Percentiles rank a stretch among this genome's conserved stretches.
Evolutionary conservation across 2,113 vertebrate species (phyloP).

Genomic region (Amblyopsis rosae): DNA sequence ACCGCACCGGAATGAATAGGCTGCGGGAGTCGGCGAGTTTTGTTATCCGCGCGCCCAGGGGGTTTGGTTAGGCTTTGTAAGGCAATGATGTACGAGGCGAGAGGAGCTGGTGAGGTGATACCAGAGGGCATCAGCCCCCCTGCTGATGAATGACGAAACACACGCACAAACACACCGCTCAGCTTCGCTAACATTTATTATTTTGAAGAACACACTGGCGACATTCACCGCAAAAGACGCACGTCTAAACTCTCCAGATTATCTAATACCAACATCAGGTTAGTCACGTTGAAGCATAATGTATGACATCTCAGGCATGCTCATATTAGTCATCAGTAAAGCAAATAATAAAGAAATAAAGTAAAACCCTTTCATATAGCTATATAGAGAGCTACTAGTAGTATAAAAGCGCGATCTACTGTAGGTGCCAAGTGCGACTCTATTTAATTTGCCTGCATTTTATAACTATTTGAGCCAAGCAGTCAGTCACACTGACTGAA

Average conservation of each 20-base stretch:
- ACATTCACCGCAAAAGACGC: no score
- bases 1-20: constrained; percentile 50
- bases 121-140: constrained; percentile 22
- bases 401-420: no score
- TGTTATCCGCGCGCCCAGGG: constrained; percentile 51
- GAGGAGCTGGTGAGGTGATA: constrained; percentile 36
- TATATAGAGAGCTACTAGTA: neutral
- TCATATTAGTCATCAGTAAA: no score
- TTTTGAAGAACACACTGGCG: no score
- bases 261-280: no score
- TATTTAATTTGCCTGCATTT: neutral
- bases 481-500: neutral
- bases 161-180: constrained; percentile 5
- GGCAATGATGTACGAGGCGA: constrained; percentile 49
- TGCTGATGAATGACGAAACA: constrained; percentile 24
- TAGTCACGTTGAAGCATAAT: no score
- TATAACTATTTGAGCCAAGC: neutral
- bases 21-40: constrained; percentile 48
- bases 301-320: no score
- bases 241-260: no score
- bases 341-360: no score
- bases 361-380: no score
- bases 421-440: neutral
- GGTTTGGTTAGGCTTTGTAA: constrained; percentile 41
- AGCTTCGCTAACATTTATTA: no score